Evolutionary conservation across 2,113 vertebrate species (phyloP), one percentile per base, ranked within the genome.

Genomic region (Pholis gunnellus): DNA sequence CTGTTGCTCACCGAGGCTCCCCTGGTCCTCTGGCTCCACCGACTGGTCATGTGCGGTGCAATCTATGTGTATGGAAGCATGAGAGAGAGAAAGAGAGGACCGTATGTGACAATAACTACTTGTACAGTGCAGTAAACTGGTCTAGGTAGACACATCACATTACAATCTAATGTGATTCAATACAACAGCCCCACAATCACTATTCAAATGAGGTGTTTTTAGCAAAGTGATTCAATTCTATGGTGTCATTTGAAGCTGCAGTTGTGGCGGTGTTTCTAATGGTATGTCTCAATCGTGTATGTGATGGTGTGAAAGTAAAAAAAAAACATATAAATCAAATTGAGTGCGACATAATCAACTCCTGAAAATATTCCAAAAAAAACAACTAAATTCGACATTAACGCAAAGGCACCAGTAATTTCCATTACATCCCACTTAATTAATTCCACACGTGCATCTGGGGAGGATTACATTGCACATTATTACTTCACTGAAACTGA

Each of bases 1-100:
- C 60, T 48, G 7, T 38, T 31, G 22, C n/a, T 31, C 14, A 17
- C 52, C 54, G 36, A 0, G 42, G 38, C 34, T 61, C 4, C 11
- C 14, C 40, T 64, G 57, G 69, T 72, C 38, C 69, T 89, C 52
- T 93, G 89, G 44, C 42, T 40, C 92, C 92, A 79, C 75, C 92
- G 76, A 78, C 79, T 91, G 92, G 82, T 72, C 34, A 0, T 3
- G 1, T 3, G 2, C 1, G 17, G 36, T 38, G 11, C 7, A n/a
- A 8, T 56, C 20, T 31, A 7, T 25, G 46, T 29, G 34, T 15
- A 17, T 46, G 22, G 15, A 22, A 6, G 40, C 20, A 15, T 63
- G 71, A n/a, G 40, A n/a, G 52, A 2, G 50, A 9, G 20, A 10
- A 10, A n/a, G 50, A 54, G 50, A 7, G 50, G 50, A 22, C 50